Evolutionary conservation across 2,888 invertebrate species (phyloP).

Genomic region (Dynastes tityus): DNA sequence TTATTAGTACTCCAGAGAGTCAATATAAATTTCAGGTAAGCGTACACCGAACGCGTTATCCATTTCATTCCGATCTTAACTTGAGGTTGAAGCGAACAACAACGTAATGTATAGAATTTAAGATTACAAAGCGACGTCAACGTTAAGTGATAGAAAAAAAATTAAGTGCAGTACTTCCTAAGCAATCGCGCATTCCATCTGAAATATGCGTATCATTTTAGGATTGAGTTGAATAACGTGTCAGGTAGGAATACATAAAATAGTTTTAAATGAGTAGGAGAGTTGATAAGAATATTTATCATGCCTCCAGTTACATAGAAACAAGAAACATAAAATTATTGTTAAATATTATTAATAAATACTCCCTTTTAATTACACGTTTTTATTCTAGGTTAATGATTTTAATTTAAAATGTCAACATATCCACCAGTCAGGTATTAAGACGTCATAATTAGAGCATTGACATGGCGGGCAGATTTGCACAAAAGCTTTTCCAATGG

Average conservation of each 20-base stretch:
- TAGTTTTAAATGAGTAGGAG: neutral
- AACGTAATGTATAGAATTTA: conserved; percentile 36
- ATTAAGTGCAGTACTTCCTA: conserved; percentile 13
- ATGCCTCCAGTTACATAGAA: neutral
- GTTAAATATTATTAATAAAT: neutral
- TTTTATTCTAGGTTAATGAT: neutral
- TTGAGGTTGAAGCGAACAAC: conserved; percentile 20
- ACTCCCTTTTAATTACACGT: neutral
- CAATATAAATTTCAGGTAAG: conserved; percentile 46
- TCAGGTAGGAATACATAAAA: neutral
- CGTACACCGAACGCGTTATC: conserved; percentile 30
- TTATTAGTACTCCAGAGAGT: conserved; percentile 39
- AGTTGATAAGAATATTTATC: neutral
- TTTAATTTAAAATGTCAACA: neutral
- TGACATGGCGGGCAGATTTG: conserved; percentile 15
- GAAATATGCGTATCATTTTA: conserved; percentile 22
- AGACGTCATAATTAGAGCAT: conserved; percentile 10
- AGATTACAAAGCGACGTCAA: conserved; percentile 32
- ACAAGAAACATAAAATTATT: neutral
- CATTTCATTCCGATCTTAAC: conserved; percentile 43
- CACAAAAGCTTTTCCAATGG: conserved; percentile 10
- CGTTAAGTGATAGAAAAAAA: conserved; percentile 14
- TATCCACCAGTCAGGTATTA: neutral
- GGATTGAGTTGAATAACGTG: neutral
- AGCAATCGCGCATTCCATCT: conserved; percentile 27